phyloP scores from a whole-genome alignment of 2,888 invertebrate genomes.

The Brenthis hecate region DNA sequence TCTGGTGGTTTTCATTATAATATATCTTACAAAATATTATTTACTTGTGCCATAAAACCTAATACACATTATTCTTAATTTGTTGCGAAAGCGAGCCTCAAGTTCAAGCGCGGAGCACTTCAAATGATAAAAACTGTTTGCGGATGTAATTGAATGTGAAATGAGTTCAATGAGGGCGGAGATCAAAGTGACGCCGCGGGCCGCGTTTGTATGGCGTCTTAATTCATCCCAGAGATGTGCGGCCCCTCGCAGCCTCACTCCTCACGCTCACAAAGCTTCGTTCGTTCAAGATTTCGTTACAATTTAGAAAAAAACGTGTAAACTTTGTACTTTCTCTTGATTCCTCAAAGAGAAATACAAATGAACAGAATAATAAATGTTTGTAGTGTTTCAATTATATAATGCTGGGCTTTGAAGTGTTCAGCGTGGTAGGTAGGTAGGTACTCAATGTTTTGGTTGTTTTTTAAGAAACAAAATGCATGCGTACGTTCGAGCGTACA shows the following conservation, averaged over 20 bases:
- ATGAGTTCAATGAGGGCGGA: constrained; percentile 41
- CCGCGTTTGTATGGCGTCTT: constrained; percentile 38
- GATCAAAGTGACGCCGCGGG: constrained; percentile 41
- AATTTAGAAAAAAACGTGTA: background rate
- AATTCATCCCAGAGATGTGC: constrained; percentile 41
- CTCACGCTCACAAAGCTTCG: background rate
- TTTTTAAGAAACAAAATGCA: constrained; percentile 8
- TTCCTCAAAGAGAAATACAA: background rate
- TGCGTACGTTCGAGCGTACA: constrained; percentile 5
- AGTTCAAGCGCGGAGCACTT: constrained; percentile 13
- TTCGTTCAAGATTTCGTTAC: constrained; percentile 4
- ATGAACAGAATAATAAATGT: background rate
- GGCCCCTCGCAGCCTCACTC: constrained; percentile 12
- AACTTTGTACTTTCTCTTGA: background rate
- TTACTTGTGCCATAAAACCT: no score
- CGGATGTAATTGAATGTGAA: constrained; percentile 52
- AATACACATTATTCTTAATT: background rate
- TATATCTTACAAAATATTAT: no score
- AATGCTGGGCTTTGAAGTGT: background rate
- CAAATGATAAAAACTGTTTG: constrained; percentile 48
- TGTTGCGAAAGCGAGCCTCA: background rate
- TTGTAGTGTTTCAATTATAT: background rate
- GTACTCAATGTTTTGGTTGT: constrained; percentile 3
- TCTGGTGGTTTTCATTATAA: no score
- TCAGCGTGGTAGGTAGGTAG: no score